Evolutionary conservation across 2,888 invertebrate genomes (phyloP), one percentile per base, ranked within the genome.

Genomic region (Apamea anceps): DNA sequence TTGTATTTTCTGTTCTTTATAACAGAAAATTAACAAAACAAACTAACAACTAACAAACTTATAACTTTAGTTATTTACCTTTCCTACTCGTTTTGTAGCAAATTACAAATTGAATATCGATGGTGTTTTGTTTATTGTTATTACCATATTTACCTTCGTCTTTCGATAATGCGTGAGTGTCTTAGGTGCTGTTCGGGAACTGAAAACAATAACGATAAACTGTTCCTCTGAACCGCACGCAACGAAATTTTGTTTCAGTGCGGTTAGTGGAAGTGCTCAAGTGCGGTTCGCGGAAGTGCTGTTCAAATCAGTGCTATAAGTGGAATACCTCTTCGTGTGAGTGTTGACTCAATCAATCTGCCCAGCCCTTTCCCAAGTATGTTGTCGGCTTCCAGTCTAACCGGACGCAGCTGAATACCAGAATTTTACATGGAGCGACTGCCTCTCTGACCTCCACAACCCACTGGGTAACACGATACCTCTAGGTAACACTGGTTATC

Each of bases 41-140:
- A n/a, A n/a, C n/a, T n/a, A n/a, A n/a, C n/a, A n/a, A n/a, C n/a
- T n/a, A n/a, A n/a, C n/a, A n/a, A n/a, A n/a, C n/a, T n/a, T n/a
- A n/a, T n/a, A n/a, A n/a, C n/a, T n/a, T n/a, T n/a, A 77, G 71
- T 77, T 51, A 60, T 84, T 79, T 54, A 68, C 54, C 25, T 45
- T 72, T 63, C 15, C 18, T 8, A 37, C 48, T 63, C 54, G 13
- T 76, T 25, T 57, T 37, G 4, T 76, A 48, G 13, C 25, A 48
- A 42, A 75, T 67, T 51, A 60, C 3, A 21, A 54, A 37, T 82
- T 32, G 0, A 60, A 67, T n/a, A 54, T 6, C 1, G 72, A 57
- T 32, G 45, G 21, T 76, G 42, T 77, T 77, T 60, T 60, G n/a
- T 51, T 51, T 74, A n/a, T 37, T 37, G 15, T 62, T n/a, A 18